Evolutionary conservation across 2,797 vertebrate genomes (phyloP).

Genomic region (Sebastes alutus): DNA sequence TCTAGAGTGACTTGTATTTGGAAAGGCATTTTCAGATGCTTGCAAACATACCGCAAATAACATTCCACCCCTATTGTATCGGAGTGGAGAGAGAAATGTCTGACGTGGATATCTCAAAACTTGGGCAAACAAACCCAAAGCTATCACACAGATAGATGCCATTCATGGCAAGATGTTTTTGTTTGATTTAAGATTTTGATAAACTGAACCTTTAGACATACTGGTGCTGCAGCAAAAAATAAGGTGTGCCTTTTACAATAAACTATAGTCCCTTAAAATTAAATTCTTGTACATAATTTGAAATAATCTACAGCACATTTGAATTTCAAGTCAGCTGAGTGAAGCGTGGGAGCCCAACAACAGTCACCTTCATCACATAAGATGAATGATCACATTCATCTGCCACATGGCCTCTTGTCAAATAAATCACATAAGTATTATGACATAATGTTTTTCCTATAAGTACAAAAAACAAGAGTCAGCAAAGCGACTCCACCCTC

Average conservation of each 20-base stretch:
- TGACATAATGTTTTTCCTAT: conserved; percentile 4
- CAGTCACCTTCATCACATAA: not conserved
- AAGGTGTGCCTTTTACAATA: not conserved
- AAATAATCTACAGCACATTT: not conserved
- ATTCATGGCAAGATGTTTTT: not conserved
- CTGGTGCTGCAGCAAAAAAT: not conserved
- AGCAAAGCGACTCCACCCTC: conserved; percentile 2
- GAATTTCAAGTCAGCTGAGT: not conserved
- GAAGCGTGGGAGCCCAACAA: not conserved
- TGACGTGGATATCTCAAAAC: not conserved
- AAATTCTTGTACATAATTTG: not conserved
- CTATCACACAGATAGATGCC: not conserved
- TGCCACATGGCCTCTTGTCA: conserved; percentile 1
- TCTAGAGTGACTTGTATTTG: not conserved
- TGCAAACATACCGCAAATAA: conserved; percentile 18
- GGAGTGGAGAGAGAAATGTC: not conserved
- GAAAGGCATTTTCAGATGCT: not conserved
- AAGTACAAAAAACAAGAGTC: conserved; percentile 20
- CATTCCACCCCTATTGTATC: not conserved
- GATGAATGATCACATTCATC: not conserved
- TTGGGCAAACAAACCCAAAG: conserved; percentile 1
- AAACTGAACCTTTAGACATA: not conserved
- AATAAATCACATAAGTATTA: conserved; percentile 9
- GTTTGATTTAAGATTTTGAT: not conserved
- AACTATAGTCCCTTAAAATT: not conserved